Evolutionary conservation across 1,140 invertebrate genomes (phyloP).

Genomic region (Anastrepha obliqua): DNA sequence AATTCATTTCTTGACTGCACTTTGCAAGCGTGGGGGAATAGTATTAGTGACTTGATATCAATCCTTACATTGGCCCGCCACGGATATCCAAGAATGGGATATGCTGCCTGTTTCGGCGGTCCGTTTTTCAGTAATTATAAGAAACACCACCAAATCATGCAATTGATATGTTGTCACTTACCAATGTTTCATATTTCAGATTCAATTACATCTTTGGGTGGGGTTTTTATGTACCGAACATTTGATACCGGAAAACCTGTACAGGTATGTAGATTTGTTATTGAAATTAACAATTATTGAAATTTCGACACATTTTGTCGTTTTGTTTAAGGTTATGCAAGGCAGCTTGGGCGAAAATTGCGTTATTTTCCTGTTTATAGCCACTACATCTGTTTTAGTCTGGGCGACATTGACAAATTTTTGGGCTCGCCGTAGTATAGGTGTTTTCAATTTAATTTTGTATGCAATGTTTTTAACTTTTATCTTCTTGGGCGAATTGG

Average conservation of each 20-base stretch:
- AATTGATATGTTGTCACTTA: background rate
- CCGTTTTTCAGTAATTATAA: conserved; percentile 60
- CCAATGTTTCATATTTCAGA: background rate
- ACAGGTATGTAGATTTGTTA: conserved; percentile 34
- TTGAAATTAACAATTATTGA: background rate
- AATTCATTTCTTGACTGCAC: conserved; percentile 59
- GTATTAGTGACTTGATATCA: conserved; percentile 58
- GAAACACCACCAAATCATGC: background rate
- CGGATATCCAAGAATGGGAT: conserved; percentile 60
- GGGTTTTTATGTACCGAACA: conserved; percentile 46
- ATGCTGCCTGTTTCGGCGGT: conserved; percentile 59
- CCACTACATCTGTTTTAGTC: conserved; percentile 38
- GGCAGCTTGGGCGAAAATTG: conserved; percentile 58
- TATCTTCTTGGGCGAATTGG: conserved; percentile 49
- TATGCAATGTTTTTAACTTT: conserved; percentile 56
- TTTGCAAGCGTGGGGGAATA: conserved; percentile 58
- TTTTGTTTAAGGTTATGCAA: conserved; percentile 44
- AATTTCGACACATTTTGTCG: background rate
- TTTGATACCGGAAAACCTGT: conserved; percentile 14
- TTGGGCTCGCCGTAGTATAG: conserved; percentile 52
- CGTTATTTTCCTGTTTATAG: conserved; percentile 54
- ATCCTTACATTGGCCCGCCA: conserved; percentile 56
- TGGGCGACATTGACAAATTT: conserved; percentile 56
- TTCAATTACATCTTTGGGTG: conserved; percentile 51
- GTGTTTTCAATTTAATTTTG: conserved; percentile 53